These are phyloP conservation scores for Drosophila saltans DNA, from an alignment of 1,140 invertebrate species.

Conservation along the genomic window DNA sequence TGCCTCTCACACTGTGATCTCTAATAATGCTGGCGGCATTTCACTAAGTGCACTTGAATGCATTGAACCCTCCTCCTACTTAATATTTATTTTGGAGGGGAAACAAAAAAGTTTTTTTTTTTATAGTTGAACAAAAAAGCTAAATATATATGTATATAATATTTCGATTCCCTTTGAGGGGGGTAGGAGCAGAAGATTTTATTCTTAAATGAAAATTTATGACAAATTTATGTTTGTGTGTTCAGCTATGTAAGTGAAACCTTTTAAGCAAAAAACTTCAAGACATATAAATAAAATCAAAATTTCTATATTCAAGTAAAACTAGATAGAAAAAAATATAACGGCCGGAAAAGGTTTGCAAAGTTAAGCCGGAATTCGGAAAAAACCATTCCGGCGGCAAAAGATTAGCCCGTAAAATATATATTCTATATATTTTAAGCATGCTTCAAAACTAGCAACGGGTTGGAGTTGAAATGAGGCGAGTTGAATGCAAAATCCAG, in stretches of 20 bases:
- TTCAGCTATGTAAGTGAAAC: slow-evolving; percentile 21
- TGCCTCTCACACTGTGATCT: slow-evolving; percentile 9
- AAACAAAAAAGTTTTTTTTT: slow-evolving; percentile 33
- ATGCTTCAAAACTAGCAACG: slow-evolving; percentile 41
- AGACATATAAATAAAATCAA: slow-evolving; percentile 60
- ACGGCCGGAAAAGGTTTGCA: slow-evolving; percentile 63
- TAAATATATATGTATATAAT: slow-evolving; percentile 56
- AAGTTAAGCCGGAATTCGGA: slow-evolving; percentile 66
- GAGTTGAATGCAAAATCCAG: slow-evolving; percentile 45
- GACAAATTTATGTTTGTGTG: slow-evolving; percentile 16
- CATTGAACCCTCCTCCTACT: slow-evolving; percentile 23
- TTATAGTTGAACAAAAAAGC: slow-evolving; percentile 40
- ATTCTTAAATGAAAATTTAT: slow-evolving; percentile 42
- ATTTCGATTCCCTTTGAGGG: slow-evolving; percentile 12
- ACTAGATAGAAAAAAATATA: not conserved
- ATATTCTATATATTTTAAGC: slow-evolving; percentile 56
- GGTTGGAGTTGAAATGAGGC: slow-evolving; percentile 19
- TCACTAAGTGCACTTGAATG: slow-evolving; percentile 52
- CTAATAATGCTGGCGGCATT: slow-evolving; percentile 70
- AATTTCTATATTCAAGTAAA: not conserved
- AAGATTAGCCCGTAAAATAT: slow-evolving; percentile 73
- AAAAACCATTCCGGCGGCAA: slow-evolving; percentile 54
- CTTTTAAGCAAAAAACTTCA: slow-evolving; percentile 11
- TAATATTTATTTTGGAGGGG: slow-evolving; percentile 28
- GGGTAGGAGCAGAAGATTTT: slow-evolving; percentile 11